Evolutionary conservation across 2,113 vertebrate genomes (phyloP).

Genomic region (Actenoides lindsayi): DNA sequence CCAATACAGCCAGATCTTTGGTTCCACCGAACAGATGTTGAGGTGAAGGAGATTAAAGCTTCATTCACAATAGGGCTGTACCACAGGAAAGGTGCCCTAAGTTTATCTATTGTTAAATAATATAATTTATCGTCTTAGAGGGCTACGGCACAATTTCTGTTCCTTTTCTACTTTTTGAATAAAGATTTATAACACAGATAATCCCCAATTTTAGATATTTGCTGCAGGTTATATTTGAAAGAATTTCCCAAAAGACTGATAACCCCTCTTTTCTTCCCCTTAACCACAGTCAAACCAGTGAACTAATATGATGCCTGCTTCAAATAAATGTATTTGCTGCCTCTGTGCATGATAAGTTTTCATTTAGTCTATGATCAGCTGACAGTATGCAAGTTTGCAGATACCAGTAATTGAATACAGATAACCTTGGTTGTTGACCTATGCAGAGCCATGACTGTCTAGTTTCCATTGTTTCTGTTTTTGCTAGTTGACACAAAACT

Average conservation of each 20-base stretch:
- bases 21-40: conserved; percentile 56
- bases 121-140: conserved; percentile 90
- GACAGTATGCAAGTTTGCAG: conserved; percentile 83
- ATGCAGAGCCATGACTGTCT: conserved; percentile 72
- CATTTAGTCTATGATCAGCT: conserved; percentile 78
- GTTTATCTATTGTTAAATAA: conserved; percentile 92
- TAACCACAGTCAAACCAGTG: conserved; percentile 66
- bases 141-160: conserved; percentile 87
- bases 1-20: conserved; percentile 65
- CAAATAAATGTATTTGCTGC: conserved; percentile 80
- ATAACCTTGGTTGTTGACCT: conserved; percentile 84
- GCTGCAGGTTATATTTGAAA: conserved; percentile 55
- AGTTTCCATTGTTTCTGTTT: conserved; percentile 78
- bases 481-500: conserved; percentile 74
- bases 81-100: conserved; percentile 86
- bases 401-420: conserved; percentile 82
- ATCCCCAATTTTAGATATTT: conserved; percentile 80
- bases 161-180: conserved; percentile 76
- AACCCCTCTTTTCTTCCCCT: conserved; percentile 24
- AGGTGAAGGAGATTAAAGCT: conserved; percentile 75
- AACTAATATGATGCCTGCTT: conserved; percentile 77
- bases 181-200: conserved; percentile 76
- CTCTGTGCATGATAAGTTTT: conserved; percentile 78
- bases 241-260: conserved; percentile 67
- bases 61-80: conserved; percentile 83